A percentile compares a stretch with the other conserved stretches of the same genome.
Evolutionary conservation across 2,888 invertebrate species (phyloP).

Genomic region (Chorisops tibialis): DNA sequence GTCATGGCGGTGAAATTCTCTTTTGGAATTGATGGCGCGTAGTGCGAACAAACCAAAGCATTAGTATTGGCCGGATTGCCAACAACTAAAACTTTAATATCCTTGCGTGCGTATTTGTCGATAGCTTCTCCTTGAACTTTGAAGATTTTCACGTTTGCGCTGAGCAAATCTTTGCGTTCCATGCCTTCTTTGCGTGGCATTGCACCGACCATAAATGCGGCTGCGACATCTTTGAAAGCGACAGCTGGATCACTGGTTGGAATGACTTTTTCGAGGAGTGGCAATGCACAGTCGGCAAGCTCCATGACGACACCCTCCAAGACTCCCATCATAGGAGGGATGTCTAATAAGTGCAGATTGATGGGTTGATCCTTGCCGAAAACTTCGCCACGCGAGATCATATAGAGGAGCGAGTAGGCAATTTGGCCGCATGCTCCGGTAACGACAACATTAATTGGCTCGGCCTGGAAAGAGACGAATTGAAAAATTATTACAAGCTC

Average conservation of each 20-base stretch:
- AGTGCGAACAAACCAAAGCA: slow-evolving; percentile 91
- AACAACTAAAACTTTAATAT: slow-evolving; percentile 92
- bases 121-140: slow-evolving; percentile 94
- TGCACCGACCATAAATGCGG: slow-evolving; percentile 94
- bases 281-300: slow-evolving; percentile 90
- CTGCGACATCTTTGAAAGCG: slow-evolving; percentile 94
- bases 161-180: slow-evolving; percentile 96
- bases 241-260: slow-evolving; percentile 83
- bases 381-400: slow-evolving; percentile 92
- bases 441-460: slow-evolving; percentile 88
- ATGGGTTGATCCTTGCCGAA: slow-evolving; percentile 88
- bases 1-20: slow-evolving; percentile 98
- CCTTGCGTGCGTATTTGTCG: slow-evolving; percentile 84
- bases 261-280: slow-evolving; percentile 77
- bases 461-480: slow-evolving; percentile 57
- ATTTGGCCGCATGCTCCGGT: slow-evolving; percentile 99
- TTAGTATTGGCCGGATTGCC: slow-evolving; percentile 99
- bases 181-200: slow-evolving; percentile 98
- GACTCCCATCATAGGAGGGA: slow-evolving; percentile 93
- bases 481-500: not conserved
- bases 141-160: slow-evolving; percentile 98
- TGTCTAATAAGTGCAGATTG: slow-evolving; percentile 87
- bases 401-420: slow-evolving; percentile 92
- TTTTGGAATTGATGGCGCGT: slow-evolving; percentile 92
- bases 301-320: slow-evolving; percentile 98